These are phyloP conservation scores for Monomorium pharaonis DNA, from an alignment of 1,140 invertebrate species.

Conservation along the genomic window DNA sequence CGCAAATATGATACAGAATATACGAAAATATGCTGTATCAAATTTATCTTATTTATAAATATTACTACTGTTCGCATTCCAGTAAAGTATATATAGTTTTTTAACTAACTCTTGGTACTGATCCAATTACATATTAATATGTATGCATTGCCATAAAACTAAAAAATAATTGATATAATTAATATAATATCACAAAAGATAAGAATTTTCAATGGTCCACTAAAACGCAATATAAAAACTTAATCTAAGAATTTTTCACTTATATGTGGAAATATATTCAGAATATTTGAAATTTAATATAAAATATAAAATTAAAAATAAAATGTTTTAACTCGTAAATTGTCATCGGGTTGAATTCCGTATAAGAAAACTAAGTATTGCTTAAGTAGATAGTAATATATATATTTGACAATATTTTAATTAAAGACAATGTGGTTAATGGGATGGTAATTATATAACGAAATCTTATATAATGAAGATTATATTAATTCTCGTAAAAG, in stretches of 20 bases:
- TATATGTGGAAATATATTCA: not conserved
- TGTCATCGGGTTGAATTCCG: not conserved
- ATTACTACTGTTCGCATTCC: constrained; percentile 16
- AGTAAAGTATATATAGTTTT: not conserved
- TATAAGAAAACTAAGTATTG: constrained; percentile 19
- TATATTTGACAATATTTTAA: constrained; percentile 47
- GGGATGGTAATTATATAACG: constrained; percentile 62
- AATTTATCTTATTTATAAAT: constrained; percentile 23
- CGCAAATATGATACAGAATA: too few species aligned
- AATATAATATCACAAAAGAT: not conserved
- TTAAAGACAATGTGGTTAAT: constrained; percentile 78
- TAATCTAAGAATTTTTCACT: not conserved
- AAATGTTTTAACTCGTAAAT: constrained; percentile 12
- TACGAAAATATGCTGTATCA: not conserved
- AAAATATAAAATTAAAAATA: not conserved
- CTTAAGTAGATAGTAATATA: not conserved
- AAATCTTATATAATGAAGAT: constrained; percentile 60
- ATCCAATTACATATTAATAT: constrained; percentile 5
- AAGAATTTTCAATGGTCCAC: not conserved
- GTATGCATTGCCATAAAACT: not conserved
- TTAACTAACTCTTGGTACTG: not conserved
- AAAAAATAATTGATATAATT: not conserved
- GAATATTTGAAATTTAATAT: not conserved
- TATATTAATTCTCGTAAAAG: constrained; percentile 61
- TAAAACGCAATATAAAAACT: not conserved